These are phyloP conservation scores for Meloidogyne hapla DNA, from an alignment of 1,140 invertebrate genomes.

Conservation along the genomic window DNA sequence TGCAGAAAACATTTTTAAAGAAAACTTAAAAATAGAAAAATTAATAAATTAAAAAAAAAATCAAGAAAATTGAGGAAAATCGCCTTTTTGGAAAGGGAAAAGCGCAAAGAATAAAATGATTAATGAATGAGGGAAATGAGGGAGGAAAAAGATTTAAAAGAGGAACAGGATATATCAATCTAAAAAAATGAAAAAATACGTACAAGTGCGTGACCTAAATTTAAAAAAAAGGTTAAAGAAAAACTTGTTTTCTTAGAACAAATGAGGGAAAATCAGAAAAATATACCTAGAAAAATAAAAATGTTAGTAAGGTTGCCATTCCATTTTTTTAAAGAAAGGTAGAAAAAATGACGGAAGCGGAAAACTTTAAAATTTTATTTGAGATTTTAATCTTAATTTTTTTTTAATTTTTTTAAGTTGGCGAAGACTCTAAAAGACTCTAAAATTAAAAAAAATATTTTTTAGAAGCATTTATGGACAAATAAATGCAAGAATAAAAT, in stretches of 20 bases:
- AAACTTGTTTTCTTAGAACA: background rate
- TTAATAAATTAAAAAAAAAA: background rate
- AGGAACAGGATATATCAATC: constrained; percentile 4
- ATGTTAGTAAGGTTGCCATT: background rate
- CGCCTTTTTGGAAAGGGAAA: background rate
- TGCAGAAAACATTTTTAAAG: background rate
- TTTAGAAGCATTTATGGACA: too few relatives aligned
- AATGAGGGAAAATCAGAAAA: background rate
- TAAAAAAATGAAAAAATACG: background rate
- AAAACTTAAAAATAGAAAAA: too few relatives aligned
- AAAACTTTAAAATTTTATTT: too few relatives aligned
- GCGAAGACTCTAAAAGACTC: too few relatives aligned
- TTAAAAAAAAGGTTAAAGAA: background rate
- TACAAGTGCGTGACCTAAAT: constrained; percentile 5
- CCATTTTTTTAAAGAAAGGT: too few relatives aligned
- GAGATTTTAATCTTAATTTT: too few relatives aligned
- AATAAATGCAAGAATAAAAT: too few relatives aligned
- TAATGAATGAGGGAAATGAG: constrained; percentile 4
- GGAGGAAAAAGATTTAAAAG: background rate
- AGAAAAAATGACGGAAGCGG: too few relatives aligned
- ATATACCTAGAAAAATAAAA: background rate
- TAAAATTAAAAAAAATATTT: too few relatives aligned
- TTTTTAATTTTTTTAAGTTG: too few relatives aligned
- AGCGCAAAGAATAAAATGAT: constrained; percentile 4
- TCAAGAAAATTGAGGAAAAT: background rate